These are phyloP conservation scores for Chalcis sispes DNA, from an alignment of 2,888 invertebrate species.

Conservation along the genomic window DNA sequence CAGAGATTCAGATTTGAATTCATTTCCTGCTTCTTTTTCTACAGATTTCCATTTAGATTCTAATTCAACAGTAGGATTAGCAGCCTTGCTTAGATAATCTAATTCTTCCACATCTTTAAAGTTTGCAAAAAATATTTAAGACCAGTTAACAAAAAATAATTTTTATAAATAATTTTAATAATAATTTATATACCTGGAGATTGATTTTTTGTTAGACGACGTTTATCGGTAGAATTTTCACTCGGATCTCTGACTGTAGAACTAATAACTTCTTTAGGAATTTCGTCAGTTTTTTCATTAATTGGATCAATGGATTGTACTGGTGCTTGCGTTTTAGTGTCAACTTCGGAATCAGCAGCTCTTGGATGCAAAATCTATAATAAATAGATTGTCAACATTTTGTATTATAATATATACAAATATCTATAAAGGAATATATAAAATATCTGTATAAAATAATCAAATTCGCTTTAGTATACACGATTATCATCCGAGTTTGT, in stretches of 20 bases:
- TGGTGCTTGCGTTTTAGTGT: neutral
- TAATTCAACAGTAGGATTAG: conserved; percentile 38
- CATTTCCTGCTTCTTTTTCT: conserved; percentile 11
- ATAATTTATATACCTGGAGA: conserved; percentile 35
- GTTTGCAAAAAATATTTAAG: conserved; percentile 18
- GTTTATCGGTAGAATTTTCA: neutral
- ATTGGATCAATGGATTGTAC: conserved; percentile 1
- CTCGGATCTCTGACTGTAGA: conserved; percentile 9
- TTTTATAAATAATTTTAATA: conserved; percentile 4
- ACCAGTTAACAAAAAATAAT: neutral
- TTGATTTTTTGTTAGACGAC: conserved; percentile 16
- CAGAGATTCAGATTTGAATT: neutral
- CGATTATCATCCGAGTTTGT: no score
- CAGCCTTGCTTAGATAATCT: conserved; percentile 41
- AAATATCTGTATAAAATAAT: no score
- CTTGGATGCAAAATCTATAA: conserved; percentile 22
- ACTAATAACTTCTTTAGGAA: neutral
- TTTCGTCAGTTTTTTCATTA: neutral
- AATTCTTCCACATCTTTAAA: conserved; percentile 9
- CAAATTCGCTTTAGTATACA: no score
- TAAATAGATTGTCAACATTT: conserved; percentile 1
- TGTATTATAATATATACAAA: no score
- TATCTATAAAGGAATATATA: no score
- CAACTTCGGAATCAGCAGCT: conserved; percentile 15
- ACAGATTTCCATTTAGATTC: conserved; percentile 9